These are phyloP conservation scores for Philopotamus ludificatus DNA, from an alignment of 1,140 invertebrate species.

Conservation along the genomic window DNA sequence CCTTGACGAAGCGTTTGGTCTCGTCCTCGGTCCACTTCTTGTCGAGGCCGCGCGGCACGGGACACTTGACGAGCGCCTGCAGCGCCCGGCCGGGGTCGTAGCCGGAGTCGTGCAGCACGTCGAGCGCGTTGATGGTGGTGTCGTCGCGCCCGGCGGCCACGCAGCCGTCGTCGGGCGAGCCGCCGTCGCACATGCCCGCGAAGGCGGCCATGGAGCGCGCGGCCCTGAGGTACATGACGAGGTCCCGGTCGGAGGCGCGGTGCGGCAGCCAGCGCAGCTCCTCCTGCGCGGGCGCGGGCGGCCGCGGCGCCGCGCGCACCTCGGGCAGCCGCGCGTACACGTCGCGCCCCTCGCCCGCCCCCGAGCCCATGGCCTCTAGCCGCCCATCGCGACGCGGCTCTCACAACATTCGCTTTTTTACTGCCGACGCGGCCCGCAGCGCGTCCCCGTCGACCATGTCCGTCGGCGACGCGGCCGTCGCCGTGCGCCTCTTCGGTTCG, in stretches of 20 bases:
- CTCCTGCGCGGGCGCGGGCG: conserved; percentile 75
- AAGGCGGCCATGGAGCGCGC: conserved; percentile 95
- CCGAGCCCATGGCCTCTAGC: conserved; percentile 41
- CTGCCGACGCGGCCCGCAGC: not conserved
- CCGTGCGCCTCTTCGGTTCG: not conserved
- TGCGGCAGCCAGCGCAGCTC: conserved; percentile 91
- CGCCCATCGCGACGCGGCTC: not conserved
- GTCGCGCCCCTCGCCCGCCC: conserved; percentile 44
- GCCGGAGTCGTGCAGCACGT: conserved; percentile 90
- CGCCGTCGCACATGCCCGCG: conserved; percentile 95
- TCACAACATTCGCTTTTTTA: not conserved
- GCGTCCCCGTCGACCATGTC: not conserved
- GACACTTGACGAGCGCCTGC: conserved; percentile 94
- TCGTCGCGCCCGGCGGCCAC: conserved; percentile 94
- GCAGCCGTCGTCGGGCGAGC: conserved; percentile 94
- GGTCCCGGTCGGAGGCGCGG: conserved; percentile 87
- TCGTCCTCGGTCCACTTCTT: conserved; percentile 98
- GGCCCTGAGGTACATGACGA: conserved; percentile 95
- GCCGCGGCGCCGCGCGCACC: conserved; percentile 63
- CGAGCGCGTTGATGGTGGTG: conserved; percentile 95
- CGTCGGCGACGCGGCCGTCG: not conserved
- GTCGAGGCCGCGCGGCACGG: conserved; percentile 93
- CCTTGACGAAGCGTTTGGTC: conserved; percentile 97
- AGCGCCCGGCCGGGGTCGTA: conserved; percentile 94
- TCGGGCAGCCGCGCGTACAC: conserved; percentile 72